These are phyloP conservation scores for Rhyacophila brunnea DNA, from an alignment of 1,140 invertebrate genomes.

Conservation along the genomic window DNA sequence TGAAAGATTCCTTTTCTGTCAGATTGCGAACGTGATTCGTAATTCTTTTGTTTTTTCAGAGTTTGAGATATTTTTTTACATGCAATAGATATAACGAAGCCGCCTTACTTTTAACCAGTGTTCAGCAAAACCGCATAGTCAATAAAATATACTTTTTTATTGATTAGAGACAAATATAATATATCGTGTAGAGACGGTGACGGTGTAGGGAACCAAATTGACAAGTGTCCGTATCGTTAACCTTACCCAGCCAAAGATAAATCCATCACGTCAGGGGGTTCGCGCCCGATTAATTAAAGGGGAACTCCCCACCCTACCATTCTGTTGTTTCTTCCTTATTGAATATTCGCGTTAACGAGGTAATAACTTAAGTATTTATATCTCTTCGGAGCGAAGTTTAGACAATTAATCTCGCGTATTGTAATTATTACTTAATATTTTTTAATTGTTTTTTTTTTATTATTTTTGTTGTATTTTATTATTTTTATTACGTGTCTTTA, in stretches of 20 bases:
- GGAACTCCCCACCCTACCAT: not conserved
- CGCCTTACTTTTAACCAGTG: constrained; percentile 32
- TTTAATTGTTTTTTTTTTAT: constrained; percentile 20
- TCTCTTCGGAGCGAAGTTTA: constrained; percentile 1
- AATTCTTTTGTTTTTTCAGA: too few species aligned
- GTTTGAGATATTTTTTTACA: constrained; percentile 17
- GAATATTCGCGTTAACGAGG: too few species aligned
- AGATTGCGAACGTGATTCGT: too few species aligned
- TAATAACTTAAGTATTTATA: too few species aligned
- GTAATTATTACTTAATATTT: constrained; percentile 16
- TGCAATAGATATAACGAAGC: constrained; percentile 17
- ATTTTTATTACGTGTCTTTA: constrained; percentile 23
- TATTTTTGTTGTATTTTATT: constrained; percentile 19
- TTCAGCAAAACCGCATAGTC: constrained; percentile 20
- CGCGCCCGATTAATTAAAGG: not conserved
- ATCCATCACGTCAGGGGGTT: not conserved
- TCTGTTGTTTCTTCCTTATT: too few species aligned
- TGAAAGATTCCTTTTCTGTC: too few species aligned
- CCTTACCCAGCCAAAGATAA: constrained; percentile 26
- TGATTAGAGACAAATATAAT: not conserved
- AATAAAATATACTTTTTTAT: constrained; percentile 9
- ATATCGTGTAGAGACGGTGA: not conserved
- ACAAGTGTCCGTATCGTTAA: constrained; percentile 14
- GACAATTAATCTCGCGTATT: constrained; percentile 9
- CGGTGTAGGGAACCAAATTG: not conserved